Base-by-base conservation (phyloP, 1,140 invertebrate species). In the Prorops nasuta region DNA sequence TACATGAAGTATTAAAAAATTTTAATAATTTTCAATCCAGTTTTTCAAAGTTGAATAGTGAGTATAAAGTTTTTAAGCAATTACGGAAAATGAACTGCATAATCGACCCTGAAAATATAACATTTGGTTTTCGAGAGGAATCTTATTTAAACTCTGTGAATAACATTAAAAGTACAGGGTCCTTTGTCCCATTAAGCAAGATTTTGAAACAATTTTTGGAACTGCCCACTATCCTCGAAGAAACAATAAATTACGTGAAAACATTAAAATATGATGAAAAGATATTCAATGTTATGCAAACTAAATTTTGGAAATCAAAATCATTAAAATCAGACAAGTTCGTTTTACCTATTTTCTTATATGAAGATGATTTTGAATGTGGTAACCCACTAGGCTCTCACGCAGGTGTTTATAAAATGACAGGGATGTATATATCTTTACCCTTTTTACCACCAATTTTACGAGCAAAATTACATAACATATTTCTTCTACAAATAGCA, bases 331-430 rank as follows among this genome's bases (percentile, higher is more conserved):
- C 10, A 4, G 12, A 44, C 44, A 17, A 31, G 34, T 2, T 41
- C 44, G 36, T 36, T 18, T 45, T 58, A 9, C 58, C 58, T 15
- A 38, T 57, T 6, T 51, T 54, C 37, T 15, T 60, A 6, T 56
- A 39, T 38, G 43, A 56, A 39, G 56, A 62, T 36, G 52, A 58
- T 24, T 62, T 55, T 51, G 56, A 62, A 54, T 42, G 24, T 7
- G 49, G 41, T n/a, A 63, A 63, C 44, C 47, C 47, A 15, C 24
- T 55, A 19, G 47, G 53, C 18, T 37, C 44, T 18, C 57, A 57
- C 49, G 49, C 53, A 2, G 37, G 24, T 6, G 35, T 55, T 15
- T 37, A 57, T 31, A 61, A 56, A 51, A 44, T 61, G 32, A 51
- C 45, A 9, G 56, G 24, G 12, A 20, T 51, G 18, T 61, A 61